A percentile compares a stretch with the other conserved stretches of the same genome.
These are phyloP conservation scores for Heterotilapia buettikoferi DNA, from an alignment of 2,113 vertebrate genomes.

Conservation along the genomic window DNA sequence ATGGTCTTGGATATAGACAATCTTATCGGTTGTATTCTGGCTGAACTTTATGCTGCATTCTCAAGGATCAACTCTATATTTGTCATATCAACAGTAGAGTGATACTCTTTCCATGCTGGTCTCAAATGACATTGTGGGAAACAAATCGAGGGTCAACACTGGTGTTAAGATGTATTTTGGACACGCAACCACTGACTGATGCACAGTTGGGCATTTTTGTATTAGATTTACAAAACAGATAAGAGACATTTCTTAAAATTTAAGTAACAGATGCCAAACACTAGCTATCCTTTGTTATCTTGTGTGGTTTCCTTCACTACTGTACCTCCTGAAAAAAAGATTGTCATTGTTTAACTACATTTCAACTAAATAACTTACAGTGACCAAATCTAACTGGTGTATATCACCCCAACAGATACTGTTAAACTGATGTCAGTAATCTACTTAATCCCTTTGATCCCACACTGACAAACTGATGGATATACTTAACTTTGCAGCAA, in stretches of 20 bases:
- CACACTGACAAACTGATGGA: constrained; percentile 37
- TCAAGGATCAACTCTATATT: constrained; percentile 69
- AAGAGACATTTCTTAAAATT: background rate
- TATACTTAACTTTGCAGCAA: background rate
- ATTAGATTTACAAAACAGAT: background rate
- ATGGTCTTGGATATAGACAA: constrained; percentile 25
- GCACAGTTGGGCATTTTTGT: background rate
- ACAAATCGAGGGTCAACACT: constrained; percentile 41
- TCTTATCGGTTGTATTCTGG: constrained; percentile 58
- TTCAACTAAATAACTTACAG: background rate
- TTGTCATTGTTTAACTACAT: background rate
- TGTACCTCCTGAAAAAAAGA: background rate
- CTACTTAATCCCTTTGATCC: constrained; percentile 38
- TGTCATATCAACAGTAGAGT: constrained; percentile 66
- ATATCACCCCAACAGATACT: constrained; percentile 33
- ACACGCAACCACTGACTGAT: constrained; percentile 15
- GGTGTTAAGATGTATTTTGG: constrained; percentile 58
- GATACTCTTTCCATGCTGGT: constrained; percentile 62
- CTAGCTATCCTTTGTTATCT: background rate
- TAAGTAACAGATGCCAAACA: background rate
- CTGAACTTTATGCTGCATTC: constrained; percentile 64
- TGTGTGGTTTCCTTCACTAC: background rate
- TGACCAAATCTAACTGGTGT: constrained; percentile 9
- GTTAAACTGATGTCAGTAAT: constrained; percentile 52
- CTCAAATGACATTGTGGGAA: constrained; percentile 68